A percentile compares a stretch with the other conserved stretches of the same genome.
Conservation (phyloP, 2,797 vertebrate genomes). For the Hydrophis major region DNA sequence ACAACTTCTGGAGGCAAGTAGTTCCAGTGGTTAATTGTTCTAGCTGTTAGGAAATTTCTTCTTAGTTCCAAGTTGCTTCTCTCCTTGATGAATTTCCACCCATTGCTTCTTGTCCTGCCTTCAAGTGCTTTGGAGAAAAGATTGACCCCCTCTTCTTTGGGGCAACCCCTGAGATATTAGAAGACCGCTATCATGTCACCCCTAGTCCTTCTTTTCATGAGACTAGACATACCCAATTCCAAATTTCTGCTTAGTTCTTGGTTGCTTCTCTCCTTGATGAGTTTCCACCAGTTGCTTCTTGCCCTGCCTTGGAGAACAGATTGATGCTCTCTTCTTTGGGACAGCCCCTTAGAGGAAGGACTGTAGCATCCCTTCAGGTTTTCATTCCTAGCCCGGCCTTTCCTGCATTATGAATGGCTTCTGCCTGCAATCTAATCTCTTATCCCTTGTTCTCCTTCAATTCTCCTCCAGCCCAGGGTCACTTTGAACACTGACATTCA, state of each 20-base stretch:
- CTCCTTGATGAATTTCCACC: neutral
- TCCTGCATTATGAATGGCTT: neutral
- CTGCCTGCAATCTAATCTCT: neutral
- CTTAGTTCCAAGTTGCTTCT: neutral
- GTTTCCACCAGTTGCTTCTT: neutral
- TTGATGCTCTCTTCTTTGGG: neutral
- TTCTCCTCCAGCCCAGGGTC: neutral
- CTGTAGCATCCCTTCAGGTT: neutral
- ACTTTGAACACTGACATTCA: neutral
- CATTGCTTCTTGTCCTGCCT: neutral
- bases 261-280: neutral
- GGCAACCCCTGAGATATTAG: too few relatives aligned
- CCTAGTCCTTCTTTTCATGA: too few relatives aligned
- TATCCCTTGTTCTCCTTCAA: neutral
- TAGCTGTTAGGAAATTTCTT: too few relatives aligned
- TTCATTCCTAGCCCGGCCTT: neutral
- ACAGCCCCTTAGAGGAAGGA: neutral
- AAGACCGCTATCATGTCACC: too few relatives aligned
- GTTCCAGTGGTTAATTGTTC: neutral
- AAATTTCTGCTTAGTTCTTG: too few relatives aligned
- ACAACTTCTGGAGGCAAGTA: neutral
- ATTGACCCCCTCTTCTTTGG: too few relatives aligned
- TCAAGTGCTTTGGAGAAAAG: neutral
- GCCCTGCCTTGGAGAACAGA: neutral
- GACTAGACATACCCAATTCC: too few relatives aligned